phyloP scores from a whole-genome alignment of 1,140 invertebrate genomes.

The Radopholus similis region DNA sequence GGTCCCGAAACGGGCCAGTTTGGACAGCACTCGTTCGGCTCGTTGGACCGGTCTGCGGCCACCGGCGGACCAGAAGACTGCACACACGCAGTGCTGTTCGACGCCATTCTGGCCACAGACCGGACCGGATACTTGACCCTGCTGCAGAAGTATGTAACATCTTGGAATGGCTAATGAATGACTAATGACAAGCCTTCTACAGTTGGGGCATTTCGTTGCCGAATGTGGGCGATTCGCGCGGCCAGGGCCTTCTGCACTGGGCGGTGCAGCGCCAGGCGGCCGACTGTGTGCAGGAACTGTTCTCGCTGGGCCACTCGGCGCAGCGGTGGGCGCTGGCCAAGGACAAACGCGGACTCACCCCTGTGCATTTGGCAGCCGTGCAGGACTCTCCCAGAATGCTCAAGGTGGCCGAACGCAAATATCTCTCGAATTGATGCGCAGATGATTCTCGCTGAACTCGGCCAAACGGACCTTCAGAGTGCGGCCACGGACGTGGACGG shows the following conservation, averaged over 20 bases:
- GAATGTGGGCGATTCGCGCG: constrained; percentile 9
- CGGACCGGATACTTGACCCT: constrained; percentile 21
- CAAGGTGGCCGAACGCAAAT: constrained; percentile 4
- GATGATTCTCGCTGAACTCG: constrained; percentile 22
- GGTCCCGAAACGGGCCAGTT: background rate
- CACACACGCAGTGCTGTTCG: constrained; percentile 5
- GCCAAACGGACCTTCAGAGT: constrained; percentile 2
- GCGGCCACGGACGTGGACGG: constrained; percentile 7
- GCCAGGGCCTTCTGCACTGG: constrained; percentile 30
- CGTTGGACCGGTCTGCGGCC: constrained; percentile 7
- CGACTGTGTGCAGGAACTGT: constrained; percentile 20
- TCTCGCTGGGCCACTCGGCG: constrained; percentile 6
- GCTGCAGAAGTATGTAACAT: constrained; percentile 12
- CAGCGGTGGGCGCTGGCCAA: constrained; percentile 2
- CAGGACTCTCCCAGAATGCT: constrained; percentile 10
- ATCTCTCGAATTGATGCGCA: constrained; percentile 16
- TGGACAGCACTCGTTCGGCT: constrained; percentile 15
- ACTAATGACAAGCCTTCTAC: background rate
- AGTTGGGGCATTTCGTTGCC: constrained; percentile 17
- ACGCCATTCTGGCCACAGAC: constrained; percentile 21
- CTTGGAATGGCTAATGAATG: background rate
- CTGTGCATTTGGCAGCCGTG: constrained; percentile 35
- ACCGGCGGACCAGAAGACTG: background rate
- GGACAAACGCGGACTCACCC: constrained; percentile 30
- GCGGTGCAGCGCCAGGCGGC: constrained; percentile 27